Conservation (phyloP, 2,797 vertebrate genomes). For the Falco naumanni region DNA sequence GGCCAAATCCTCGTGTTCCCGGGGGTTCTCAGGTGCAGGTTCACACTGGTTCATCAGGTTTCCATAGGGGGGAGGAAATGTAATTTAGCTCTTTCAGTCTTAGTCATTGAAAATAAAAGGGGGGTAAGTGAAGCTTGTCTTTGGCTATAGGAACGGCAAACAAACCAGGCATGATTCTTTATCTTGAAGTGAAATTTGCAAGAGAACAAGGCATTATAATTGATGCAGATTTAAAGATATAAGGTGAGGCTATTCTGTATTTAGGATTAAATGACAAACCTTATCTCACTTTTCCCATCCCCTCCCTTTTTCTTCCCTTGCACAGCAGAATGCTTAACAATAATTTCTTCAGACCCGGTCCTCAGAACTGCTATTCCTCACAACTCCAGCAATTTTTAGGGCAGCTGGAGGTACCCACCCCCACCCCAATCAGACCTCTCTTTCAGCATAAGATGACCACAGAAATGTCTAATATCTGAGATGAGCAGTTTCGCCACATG, state of each 20-base stretch:
- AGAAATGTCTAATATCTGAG: background rate
- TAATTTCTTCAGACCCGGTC: background rate
- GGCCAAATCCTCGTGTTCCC: constrained; percentile 3
- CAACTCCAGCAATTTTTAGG: background rate
- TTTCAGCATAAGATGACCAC: background rate
- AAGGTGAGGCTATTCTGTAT: constrained; percentile 54
- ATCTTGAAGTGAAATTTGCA: constrained; percentile 65
- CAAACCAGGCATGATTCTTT: constrained; percentile 50
- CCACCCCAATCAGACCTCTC: background rate
- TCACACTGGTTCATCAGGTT: constrained; percentile 68
- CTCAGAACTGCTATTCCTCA: background rate
- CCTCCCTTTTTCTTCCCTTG: constrained; percentile 53
- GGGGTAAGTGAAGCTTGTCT: constrained; percentile 53
- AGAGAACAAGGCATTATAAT: constrained; percentile 56
- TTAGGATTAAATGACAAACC: constrained; percentile 49
- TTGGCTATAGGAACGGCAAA: constrained; percentile 53
- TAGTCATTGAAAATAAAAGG: constrained; percentile 59
- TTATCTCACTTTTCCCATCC: constrained; percentile 66
- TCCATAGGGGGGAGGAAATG: constrained; percentile 43
- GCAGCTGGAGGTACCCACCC: background rate
- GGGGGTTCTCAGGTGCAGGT: constrained; percentile 62
- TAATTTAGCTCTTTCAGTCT: constrained; percentile 62
- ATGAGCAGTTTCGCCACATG: fast-evolving
- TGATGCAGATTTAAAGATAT: constrained; percentile 60
- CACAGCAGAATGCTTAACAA: constrained; percentile 1